phyloP scores from a whole-genome alignment of 2,888 invertebrate genomes.

The Orgyia antiqua region DNA sequence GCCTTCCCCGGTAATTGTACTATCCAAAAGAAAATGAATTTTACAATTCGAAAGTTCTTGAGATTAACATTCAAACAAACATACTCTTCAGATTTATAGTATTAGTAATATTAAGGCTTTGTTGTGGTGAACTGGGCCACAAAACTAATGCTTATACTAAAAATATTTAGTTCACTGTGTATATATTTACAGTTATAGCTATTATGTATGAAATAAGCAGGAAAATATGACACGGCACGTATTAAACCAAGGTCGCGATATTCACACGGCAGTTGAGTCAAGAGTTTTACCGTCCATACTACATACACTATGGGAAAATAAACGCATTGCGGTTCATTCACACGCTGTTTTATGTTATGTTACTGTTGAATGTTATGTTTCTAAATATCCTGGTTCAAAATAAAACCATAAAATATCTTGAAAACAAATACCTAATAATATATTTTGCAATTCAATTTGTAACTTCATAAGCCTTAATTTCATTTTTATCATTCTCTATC shows the following conservation, averaged over 20 bases:
- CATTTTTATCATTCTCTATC: too few relatives aligned
- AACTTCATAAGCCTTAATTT: too few relatives aligned
- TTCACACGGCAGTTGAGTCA: conserved; percentile 51
- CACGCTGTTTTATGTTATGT: conserved; percentile 13
- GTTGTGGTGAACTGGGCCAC: too few relatives aligned
- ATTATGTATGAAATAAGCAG: conserved; percentile 26
- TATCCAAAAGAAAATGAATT: too few relatives aligned
- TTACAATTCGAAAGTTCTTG: too few relatives aligned
- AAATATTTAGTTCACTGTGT: background rate
- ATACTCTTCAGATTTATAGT: too few relatives aligned
- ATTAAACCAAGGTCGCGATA: conserved; percentile 55
- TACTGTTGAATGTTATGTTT: conserved; percentile 1
- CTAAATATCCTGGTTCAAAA: conserved; percentile 2
- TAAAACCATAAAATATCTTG: too few relatives aligned
- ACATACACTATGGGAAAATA: conserved; percentile 34
- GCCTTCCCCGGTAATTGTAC: too few relatives aligned
- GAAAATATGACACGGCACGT: conserved; percentile 34
- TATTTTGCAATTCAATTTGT: too few relatives aligned
- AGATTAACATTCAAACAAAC: too few relatives aligned
- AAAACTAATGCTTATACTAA: conserved; percentile 3
- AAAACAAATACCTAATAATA: too few relatives aligned
- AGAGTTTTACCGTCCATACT: conserved; percentile 18
- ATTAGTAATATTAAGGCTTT: too few relatives aligned
- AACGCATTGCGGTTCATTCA: conserved; percentile 18
- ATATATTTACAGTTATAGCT: conserved; percentile 22